Evolutionary conservation across 2,797 vertebrate species (phyloP).

Genomic region (Ptychobarbus kaznakovi): DNA sequence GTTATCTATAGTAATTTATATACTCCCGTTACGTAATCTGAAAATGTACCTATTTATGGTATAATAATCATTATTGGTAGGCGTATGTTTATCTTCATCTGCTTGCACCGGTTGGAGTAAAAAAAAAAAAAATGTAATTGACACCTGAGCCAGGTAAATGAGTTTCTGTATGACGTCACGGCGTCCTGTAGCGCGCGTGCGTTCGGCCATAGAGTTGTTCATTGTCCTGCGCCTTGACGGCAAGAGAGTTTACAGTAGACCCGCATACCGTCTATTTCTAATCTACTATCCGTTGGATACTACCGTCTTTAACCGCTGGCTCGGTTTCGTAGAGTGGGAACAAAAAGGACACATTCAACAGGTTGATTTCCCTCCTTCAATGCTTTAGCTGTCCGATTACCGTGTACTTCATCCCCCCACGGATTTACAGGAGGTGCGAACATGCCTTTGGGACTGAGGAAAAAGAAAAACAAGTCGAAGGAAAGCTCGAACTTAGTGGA

Average conservation of each 20-base stretch:
- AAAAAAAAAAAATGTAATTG: background rate
- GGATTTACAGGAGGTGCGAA: conserved; percentile 61
- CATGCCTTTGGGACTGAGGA: conserved; percentile 89
- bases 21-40: background rate
- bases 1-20: background rate
- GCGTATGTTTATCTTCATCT: background rate
- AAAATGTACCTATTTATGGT: background rate
- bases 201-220: conserved; percentile 67
- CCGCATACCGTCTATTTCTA: background rate
- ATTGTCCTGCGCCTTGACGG: conserved; percentile 71
- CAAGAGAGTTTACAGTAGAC: conserved; percentile 56
- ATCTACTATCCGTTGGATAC: conserved; percentile 70
- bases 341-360: conserved; percentile 67
- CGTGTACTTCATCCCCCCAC: conserved; percentile 11
- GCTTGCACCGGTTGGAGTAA: background rate
- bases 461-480: conserved; percentile 78
- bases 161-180: conserved; percentile 53
- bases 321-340: conserved; percentile 61
- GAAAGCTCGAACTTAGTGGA: conserved; percentile 84
- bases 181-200: conserved; percentile 73
- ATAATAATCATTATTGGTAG: background rate
- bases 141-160: conserved; percentile 73
- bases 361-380: conserved; percentile 66
- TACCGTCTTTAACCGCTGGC: conserved; percentile 26
- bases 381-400: conserved; percentile 64